Evolutionary conservation across 2,797 vertebrate species (phyloP), one percentile per base, ranked within the genome.

Genomic region (Aselliscus stoliczkanus): DNA sequence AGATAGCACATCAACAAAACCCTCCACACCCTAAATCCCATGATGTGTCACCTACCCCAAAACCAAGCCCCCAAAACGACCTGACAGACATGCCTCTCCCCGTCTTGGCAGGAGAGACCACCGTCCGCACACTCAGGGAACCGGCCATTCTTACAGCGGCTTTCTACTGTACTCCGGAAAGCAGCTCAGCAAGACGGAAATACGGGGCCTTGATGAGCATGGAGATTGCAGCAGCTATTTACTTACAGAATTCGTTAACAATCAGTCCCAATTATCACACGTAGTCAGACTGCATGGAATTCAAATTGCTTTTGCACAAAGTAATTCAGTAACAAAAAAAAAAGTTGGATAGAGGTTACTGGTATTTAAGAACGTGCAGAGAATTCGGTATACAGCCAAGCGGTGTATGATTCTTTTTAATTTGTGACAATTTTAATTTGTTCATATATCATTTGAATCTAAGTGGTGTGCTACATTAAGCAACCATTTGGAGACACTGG

Each of bases 311-410:
- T 97, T 96, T 95, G 44, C 37, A 82, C 25, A 73, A 82, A 81
- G 81, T 97, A 97, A 98, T 96, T 97, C 0, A 93, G 96, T 62
- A 97, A 94, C 87, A 91, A 93, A 96, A 96, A 97, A 97, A 97
- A 97, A 98, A 97, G 34, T 94, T 97, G 96, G 54, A 79, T 95
- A 81, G 88, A 97, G 88, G 44, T 97, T 94, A 96, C 73, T 79
- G 82, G 88, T 92, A 64, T 97, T 85, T 94, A 96, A 97, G 81
- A 96, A 91, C 85, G 97, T 91, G 88, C 70, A n/a, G 90, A 95
- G 81, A 94, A 76, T 76, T 92, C 56, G 11, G 93, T 95, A 92
- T 91, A 96, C 93, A 98, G 86, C 91, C 95, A 94, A 85, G 96
- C 96, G 65, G 52, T 96, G 83, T 91, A 97, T 58, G 27, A 65